These are phyloP conservation scores for Mastacembelus armatus DNA, from an alignment of 2,797 vertebrate genomes.

Conservation along the genomic window DNA sequence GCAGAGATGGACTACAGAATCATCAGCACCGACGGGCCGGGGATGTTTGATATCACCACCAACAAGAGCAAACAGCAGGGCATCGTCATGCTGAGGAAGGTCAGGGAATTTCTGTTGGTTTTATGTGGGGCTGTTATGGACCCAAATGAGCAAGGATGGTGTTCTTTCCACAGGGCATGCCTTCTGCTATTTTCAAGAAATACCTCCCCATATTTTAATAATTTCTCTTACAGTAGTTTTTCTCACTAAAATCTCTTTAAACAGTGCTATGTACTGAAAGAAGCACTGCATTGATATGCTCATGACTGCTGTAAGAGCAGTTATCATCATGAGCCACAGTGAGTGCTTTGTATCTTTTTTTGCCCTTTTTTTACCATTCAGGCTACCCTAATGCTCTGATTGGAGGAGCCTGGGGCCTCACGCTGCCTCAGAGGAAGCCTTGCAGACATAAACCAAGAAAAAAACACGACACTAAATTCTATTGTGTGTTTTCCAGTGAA, in stretches of 20 bases:
- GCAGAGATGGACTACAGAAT: slow-evolving; percentile 92
- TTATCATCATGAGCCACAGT: neutral
- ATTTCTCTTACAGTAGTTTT: neutral
- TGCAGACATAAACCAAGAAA: neutral
- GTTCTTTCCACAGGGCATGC: neutral
- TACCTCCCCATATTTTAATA: neutral
- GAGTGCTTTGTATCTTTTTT: neutral
- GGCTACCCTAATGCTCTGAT: slow-evolving; percentile 7
- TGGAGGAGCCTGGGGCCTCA: slow-evolving; percentile 17
- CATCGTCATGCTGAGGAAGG: slow-evolving; percentile 91
- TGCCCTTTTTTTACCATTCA: slow-evolving; percentile 12
- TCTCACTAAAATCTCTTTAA: neutral
- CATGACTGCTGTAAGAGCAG: neutral
- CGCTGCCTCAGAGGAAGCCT: slow-evolving; percentile 19
- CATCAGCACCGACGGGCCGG: slow-evolving; percentile 88
- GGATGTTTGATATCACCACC: slow-evolving; percentile 89
- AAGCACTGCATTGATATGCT: neutral
- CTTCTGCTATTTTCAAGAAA: too few species aligned
- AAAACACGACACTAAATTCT: neutral
- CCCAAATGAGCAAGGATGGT: neutral
- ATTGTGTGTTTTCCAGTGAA: neutral
- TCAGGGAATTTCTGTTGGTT: slow-evolving; percentile 54
- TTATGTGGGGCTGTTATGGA: neutral
- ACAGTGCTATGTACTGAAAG: neutral
- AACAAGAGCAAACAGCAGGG: slow-evolving; percentile 92